These are phyloP conservation scores for Saturnia pavonia DNA, from an alignment of 2,888 invertebrate species.

Conservation along the genomic window DNA sequence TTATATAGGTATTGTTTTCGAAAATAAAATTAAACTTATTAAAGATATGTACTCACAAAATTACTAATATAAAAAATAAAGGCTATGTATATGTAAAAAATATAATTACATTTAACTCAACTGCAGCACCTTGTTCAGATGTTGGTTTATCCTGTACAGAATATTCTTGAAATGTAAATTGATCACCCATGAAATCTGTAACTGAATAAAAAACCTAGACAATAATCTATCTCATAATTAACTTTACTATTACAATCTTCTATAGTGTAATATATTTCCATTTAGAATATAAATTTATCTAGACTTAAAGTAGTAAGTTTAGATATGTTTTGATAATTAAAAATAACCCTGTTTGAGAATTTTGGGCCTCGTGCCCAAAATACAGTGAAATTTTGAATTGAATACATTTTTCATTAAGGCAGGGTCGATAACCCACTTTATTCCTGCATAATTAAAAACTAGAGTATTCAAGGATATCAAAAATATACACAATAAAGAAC, in stretches of 20 bases:
- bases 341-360: background rate
- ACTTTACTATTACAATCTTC: background rate
- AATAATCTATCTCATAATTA: background rate
- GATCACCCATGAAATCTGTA: constrained; percentile 70
- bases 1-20: no score
- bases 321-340: background rate
- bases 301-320: background rate
- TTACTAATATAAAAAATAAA: no score
- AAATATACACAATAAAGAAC: background rate
- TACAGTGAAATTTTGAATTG: no score
- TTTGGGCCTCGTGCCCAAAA: background rate
- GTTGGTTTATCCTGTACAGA: constrained; percentile 54
- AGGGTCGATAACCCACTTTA: background rate
- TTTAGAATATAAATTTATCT: background rate
- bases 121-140: constrained; percentile 46
- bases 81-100: background rate
- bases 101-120: constrained; percentile 57
- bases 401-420: no score
- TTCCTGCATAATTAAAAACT: no score
- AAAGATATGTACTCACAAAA: no score
- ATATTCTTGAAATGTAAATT: constrained; percentile 66
- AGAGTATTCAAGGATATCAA: no score
- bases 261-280: background rate
- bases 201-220: constrained; percentile 32
- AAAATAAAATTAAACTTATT: no score